Evolutionary conservation across 1,140 invertebrate genomes (phyloP).

Genomic region (Drosophila quadrilineata): DNA sequence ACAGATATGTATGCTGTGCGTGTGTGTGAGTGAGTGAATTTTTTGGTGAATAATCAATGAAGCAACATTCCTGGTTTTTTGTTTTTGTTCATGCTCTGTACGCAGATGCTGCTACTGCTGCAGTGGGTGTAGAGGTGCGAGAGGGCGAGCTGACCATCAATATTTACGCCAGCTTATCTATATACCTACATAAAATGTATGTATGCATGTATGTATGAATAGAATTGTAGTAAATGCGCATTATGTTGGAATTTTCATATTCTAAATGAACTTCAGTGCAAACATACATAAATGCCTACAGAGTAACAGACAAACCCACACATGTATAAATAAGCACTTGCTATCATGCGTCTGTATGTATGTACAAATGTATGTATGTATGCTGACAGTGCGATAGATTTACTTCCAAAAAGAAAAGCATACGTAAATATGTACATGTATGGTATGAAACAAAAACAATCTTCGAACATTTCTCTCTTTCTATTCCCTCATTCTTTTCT

Average conservation of each 20-base stretch:
- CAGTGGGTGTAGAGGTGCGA: conserved; percentile 23
- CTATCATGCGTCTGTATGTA: neutral
- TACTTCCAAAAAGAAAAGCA: conserved; percentile 27
- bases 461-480: conserved; percentile 9
- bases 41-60: conserved; percentile 59
- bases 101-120: conserved; percentile 1
- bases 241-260: too few species aligned
- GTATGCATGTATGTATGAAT: neutral
- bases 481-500: neutral
- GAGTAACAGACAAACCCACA: neutral
- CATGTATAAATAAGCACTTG: neutral
- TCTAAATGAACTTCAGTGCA: too few species aligned
- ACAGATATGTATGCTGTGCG: neutral
- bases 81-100: conserved; percentile 5
- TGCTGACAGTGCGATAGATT: conserved; percentile 15
- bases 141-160: conserved; percentile 37
- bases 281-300: conserved; percentile 6
- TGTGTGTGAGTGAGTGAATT: conserved; percentile 14
- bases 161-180: conserved; percentile 15
- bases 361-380: neutral
- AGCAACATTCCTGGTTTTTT: conserved; percentile 36
- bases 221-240: conserved; percentile 25
- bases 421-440: neutral
- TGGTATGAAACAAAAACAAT: conserved; percentile 3
- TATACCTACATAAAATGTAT: neutral